A percentile compares a stretch with the other conserved stretches of the same genome.
Evolutionary conservation across 2,888 invertebrate genomes (phyloP).

Genomic region (Xestia xanthographa): DNA sequence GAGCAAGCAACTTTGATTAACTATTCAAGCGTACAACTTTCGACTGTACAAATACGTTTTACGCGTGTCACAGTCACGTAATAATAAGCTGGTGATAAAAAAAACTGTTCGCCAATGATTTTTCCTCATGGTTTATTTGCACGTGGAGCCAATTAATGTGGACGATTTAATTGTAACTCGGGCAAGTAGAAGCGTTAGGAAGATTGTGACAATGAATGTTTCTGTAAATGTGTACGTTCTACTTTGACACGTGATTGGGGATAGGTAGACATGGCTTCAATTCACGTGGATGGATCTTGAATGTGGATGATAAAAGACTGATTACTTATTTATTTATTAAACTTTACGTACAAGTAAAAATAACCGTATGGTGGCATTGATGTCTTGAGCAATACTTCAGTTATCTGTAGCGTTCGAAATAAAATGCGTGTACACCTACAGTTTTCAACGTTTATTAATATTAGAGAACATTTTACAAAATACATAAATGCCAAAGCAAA

Average conservation of each 20-base stretch:
- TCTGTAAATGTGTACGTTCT: slow-evolving; percentile 24
- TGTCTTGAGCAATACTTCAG: background rate
- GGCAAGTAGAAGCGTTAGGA: slow-evolving; percentile 24
- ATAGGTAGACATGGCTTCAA: slow-evolving; percentile 22
- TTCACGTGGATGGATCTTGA: slow-evolving; percentile 36
- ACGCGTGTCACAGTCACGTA: slow-evolving; percentile 50
- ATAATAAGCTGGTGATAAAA: slow-evolving; percentile 49
- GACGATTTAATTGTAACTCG: slow-evolving; percentile 48
- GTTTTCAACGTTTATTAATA: background rate
- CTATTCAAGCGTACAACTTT: slow-evolving; percentile 52
- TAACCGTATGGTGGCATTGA: background rate
- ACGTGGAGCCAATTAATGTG: slow-evolving; percentile 55
- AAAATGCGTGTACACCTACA: slow-evolving; percentile 8
- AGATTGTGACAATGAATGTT: slow-evolving; percentile 41
- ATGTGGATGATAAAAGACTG: slow-evolving; percentile 27
- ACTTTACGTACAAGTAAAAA: background rate
- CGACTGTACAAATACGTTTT: slow-evolving; percentile 45
- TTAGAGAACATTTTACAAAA: background rate
- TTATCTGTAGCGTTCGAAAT: slow-evolving; percentile 9
- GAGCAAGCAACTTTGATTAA: slow-evolving; percentile 48
- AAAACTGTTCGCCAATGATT: slow-evolving; percentile 39
- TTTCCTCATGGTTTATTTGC: slow-evolving; percentile 52
- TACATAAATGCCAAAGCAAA: background rate
- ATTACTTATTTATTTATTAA: slow-evolving; percentile 2
- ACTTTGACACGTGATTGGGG: background rate